These are phyloP conservation scores for Suricata suricatta DNA, from an alignment of 2,113 vertebrate species.

Conservation along the genomic window DNA sequence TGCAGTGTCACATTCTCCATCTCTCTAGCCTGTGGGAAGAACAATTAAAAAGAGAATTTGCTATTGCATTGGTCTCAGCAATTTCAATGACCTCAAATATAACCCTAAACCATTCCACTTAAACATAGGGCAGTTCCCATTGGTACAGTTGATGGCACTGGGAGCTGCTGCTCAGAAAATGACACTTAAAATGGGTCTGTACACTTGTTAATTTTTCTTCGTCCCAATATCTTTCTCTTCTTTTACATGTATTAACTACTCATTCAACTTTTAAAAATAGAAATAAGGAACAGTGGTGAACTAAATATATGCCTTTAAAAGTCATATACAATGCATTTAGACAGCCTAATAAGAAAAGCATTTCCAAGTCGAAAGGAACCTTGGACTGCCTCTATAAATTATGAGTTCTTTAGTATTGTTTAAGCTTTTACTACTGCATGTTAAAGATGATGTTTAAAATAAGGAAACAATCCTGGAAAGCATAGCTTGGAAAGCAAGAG, in stretches of 20 bases:
- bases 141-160: neutral
- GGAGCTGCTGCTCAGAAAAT: neutral
- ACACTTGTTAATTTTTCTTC: neutral
- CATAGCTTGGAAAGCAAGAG: neutral
- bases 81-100: neutral
- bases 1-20: neutral
- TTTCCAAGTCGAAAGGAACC: neutral
- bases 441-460: neutral
- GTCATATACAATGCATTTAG: neutral
- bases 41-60: neutral
- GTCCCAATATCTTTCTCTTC: neutral
- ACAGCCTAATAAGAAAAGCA: slow-evolving; percentile 14
- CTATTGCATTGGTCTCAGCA: neutral
- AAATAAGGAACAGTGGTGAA: slow-evolving; percentile 4
- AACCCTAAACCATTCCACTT: neutral
- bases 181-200: neutral
- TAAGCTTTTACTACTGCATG: neutral
- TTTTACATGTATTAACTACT: neutral
- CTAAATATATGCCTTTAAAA: neutral
- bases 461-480: neutral
- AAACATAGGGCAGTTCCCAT: neutral
- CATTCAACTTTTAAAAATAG: neutral
- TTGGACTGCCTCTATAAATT: neutral
- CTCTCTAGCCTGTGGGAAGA: neutral
- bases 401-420: neutral